Conservation (phyloP, 2,888 invertebrate genomes). For the Zaprionus bogoriensis region DNA sequence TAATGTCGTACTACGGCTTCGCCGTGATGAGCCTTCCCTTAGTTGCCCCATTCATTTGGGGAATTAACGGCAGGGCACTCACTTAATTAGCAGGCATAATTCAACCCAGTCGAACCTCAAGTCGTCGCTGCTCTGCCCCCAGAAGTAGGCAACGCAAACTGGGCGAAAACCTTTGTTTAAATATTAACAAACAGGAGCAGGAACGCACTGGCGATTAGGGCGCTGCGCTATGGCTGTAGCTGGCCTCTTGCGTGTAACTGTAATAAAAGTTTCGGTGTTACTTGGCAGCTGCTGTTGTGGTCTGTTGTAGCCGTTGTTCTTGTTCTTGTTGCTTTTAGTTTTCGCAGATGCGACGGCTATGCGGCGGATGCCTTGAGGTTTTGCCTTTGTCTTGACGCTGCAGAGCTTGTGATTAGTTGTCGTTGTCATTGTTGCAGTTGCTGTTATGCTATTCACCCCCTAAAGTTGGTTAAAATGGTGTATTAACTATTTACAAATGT, state of each 20-base stretch:
- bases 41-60: conserved; percentile 44
- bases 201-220: not conserved
- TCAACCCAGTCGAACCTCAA: too few relatives aligned
- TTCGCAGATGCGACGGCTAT: too few relatives aligned
- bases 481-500: too few relatives aligned
- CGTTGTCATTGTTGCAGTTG: not conserved
- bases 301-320: conserved; percentile 14
- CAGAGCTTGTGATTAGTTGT: not conserved
- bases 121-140: not conserved
- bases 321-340: not conserved
- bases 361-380: not conserved
- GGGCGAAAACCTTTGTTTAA: conserved; percentile 34
- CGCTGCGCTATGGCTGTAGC: too few relatives aligned
- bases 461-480: too few relatives aligned
- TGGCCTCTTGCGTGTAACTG: not conserved
- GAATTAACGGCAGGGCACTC: conserved; percentile 52
- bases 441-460: too few relatives aligned
- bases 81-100: conserved; percentile 70
- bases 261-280: conserved; percentile 45
- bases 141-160: conserved; percentile 23
- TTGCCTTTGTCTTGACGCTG: not conserved
- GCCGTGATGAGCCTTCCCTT: conserved; percentile 1
- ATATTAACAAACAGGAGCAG: not conserved
- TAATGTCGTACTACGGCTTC: not conserved
- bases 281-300: conserved; percentile 16